Evolutionary conservation across 2,797 vertebrate species (phyloP).

Genomic region (Mallotus villosus): DNA sequence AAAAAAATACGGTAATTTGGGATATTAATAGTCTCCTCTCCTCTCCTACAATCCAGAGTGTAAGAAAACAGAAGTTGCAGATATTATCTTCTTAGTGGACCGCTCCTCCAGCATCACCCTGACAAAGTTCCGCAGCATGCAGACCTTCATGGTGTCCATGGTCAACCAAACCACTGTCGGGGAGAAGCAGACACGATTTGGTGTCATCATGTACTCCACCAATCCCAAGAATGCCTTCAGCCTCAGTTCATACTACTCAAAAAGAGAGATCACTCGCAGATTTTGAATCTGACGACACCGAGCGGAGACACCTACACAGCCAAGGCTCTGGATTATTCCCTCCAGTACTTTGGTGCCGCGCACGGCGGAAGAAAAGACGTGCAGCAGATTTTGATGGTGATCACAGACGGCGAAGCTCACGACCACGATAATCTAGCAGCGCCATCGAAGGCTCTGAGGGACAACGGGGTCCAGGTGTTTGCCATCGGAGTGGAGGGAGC

Average conservation of each 20-base stretch:
- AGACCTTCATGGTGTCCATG: constrained; percentile 73
- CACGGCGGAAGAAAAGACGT: constrained; percentile 67
- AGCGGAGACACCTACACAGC: constrained; percentile 67
- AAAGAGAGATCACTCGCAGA: constrained; percentile 61
- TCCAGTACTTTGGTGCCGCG: constrained; percentile 57
- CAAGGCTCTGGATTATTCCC: constrained; percentile 66
- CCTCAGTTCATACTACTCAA: constrained; percentile 53
- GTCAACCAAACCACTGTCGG: constrained; percentile 75
- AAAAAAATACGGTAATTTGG: background rate
- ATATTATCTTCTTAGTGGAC: constrained; percentile 83
- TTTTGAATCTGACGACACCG: constrained; percentile 43
- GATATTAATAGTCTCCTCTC: background rate
- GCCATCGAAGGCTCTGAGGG: constrained; percentile 47
- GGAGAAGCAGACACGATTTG: constrained; percentile 69
- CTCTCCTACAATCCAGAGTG: constrained; percentile 62
- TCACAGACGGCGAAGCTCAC: constrained; percentile 77
- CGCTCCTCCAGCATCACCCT: constrained; percentile 62
- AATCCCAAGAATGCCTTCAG: constrained; percentile 50
- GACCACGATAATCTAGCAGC: constrained; percentile 45
- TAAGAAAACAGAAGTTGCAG: constrained; percentile 73
- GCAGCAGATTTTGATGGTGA: constrained; percentile 76
- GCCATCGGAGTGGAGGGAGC: constrained; percentile 73
- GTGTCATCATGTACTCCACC: constrained; percentile 68
- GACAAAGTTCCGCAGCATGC: constrained; percentile 69
- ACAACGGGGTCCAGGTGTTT: constrained; percentile 62